Base-by-base conservation (phyloP, 1,140 invertebrate genomes). In the Diorhabda elongata region DNA sequence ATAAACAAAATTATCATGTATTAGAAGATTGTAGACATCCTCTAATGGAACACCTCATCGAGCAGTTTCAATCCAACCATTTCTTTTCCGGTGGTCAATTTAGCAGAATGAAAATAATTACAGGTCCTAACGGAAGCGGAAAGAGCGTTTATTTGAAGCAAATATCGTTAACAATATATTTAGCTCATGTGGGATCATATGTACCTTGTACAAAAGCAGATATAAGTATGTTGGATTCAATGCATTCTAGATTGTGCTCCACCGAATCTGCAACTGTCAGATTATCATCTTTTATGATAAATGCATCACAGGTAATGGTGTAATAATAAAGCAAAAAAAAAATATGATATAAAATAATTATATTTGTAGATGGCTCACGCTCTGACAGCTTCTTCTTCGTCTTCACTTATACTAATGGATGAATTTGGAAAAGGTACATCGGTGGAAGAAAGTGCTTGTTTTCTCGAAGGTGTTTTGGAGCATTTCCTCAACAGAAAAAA, bases 71-170 rank as follows among this genome's bases (percentile, higher is more conserved):
- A 3, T 84, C 91, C 0, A 96, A 96, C 80, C 86, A 91, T 75
- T 86, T 86, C 2, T 73, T 80, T 58, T 90, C 89, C 58, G 86
- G 85, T 8, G 76, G 78, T 2, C 77, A 82, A 5, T 74, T 81
- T 6, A 85, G 86, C 7, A 85, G 86, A 66, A 85, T 96, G 2
- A 93, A 92, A 78, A 84, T 97, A 44, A 77, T 98, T 8, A 95
- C 92, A 2, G 93, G 95, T 2, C 92, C 95, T 2, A 98, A 98
- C 82, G 88, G 92, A 5, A 93, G 92, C 78, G 96, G 96, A 1
- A 98, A 98, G 82, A 96, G 92, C 74, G 87, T 96, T 42, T 98
- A 95, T 78, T 84, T 97, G 72, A 96, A 95, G 82, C 92, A 94
- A 82, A 83, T 90, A 6, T 90, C 89, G 2, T 76, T 94, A 3